Conservation (phyloP, 2,888 invertebrate genomes). For the Petrolisthes manimaculis region DNA sequence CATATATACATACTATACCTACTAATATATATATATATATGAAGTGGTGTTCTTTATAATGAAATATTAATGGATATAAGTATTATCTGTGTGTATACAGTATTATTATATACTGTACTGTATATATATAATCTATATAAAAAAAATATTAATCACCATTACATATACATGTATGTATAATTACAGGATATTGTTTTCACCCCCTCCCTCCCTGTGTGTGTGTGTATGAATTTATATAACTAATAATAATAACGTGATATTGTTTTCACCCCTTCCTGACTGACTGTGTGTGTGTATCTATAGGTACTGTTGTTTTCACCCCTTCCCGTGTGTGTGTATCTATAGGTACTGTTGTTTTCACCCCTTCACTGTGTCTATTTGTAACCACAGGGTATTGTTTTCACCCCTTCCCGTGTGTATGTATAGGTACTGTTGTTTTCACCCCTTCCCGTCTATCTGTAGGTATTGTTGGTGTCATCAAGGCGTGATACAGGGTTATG, state of each 20-base stretch:
- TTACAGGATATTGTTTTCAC: not conserved
- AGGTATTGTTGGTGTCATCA: conserved; percentile 94
- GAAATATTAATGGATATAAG: not conserved
- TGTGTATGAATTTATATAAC: no score
- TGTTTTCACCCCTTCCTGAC: no score
- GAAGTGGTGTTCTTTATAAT: not conserved
- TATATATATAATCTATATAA: not conserved
- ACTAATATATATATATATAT: conserved; percentile 3
- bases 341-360: no score
- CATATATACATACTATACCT: not conserved
- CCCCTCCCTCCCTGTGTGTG: not conserved
- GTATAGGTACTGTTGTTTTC: no score
- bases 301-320: no score
- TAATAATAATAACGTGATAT: no score
- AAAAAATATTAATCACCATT: not conserved
- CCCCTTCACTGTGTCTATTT: no score
- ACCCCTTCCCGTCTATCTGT: no score
- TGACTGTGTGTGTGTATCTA: no score
- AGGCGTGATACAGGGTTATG: conserved; percentile 90
- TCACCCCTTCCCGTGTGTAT: no score
- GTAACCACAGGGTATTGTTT: no score
- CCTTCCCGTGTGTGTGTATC: no score
- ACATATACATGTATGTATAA: not conserved
- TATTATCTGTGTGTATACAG: not conserved
- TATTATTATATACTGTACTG: not conserved